Evolutionary conservation across 2,113 vertebrate genomes (phyloP).

Genomic region (Diglossa brunneiventris): DNA sequence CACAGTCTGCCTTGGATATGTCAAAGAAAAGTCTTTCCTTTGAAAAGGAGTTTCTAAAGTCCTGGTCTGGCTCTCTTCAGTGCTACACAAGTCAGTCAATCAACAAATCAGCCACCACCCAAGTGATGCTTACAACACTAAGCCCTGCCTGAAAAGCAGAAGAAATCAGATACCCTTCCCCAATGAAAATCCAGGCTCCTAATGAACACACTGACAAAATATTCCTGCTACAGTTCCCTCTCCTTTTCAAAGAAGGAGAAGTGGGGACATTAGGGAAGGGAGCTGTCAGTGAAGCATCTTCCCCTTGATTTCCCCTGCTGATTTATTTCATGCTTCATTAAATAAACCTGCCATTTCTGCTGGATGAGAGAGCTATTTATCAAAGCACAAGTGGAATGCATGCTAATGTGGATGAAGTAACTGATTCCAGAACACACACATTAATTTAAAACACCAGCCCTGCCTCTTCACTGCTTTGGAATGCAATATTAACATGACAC

Average conservation of each 20-base stretch:
- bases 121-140: background rate
- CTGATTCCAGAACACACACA: conserved; percentile 6
- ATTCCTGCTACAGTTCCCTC: background rate
- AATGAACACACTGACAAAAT: background rate
- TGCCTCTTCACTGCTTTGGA: conserved; percentile 42
- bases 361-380: background rate
- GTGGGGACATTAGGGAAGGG: background rate
- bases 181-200: background rate
- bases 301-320: background rate
- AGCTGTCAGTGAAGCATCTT: background rate
- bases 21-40: background rate
- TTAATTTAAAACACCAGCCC: conserved; percentile 47
- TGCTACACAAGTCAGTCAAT: background rate
- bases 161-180: background rate
- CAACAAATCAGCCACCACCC: background rate
- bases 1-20: background rate
- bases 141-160: background rate
- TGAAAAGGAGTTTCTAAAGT: background rate
- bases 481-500: conserved; percentile 17
- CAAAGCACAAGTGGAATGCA: conserved; percentile 48
- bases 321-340: conserved; percentile 17
- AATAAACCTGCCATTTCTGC: conserved; percentile 43
- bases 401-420: conserved; percentile 12
- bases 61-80: background rate
- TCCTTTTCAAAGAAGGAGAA: background rate